These are phyloP conservation scores for Salvelinus sp. DNA, from an alignment of 2,113 vertebrate genomes.

Conservation along the genomic window DNA sequence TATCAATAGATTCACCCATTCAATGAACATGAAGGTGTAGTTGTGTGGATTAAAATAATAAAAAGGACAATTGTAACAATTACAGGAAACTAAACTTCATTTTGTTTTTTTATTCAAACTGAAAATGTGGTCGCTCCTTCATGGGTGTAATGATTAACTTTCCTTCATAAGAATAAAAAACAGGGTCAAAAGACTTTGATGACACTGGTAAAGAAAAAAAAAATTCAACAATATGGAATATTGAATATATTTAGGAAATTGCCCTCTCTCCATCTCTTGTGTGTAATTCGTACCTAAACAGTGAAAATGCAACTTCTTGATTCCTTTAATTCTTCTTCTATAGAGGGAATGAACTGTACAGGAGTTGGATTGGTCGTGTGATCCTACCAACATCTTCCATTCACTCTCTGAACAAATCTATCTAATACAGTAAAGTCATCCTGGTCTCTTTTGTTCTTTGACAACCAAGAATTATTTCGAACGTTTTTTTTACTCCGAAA, in stretches of 20 bases:
- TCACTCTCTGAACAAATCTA: slow-evolving; percentile 60
- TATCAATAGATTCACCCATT: slow-evolving; percentile 62
- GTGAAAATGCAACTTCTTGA: neutral
- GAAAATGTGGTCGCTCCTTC: slow-evolving; percentile 43
- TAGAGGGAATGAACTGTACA: neutral
- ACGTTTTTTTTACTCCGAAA: slow-evolving; percentile 36
- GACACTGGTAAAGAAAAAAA: slow-evolving; percentile 71
- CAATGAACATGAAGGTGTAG: slow-evolving; percentile 60
- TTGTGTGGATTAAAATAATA: slow-evolving; percentile 73
- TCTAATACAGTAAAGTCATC: slow-evolving; percentile 49
- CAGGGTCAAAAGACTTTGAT: slow-evolving; percentile 53
- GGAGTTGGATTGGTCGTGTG: neutral
- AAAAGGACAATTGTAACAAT: slow-evolving; percentile 64
- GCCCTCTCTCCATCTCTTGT: slow-evolving; percentile 42
- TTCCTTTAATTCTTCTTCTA: neutral
- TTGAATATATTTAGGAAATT: slow-evolving; percentile 67
- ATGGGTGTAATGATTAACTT: slow-evolving; percentile 43
- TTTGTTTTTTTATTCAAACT: slow-evolving; percentile 31
- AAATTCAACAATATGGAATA: slow-evolving; percentile 65
- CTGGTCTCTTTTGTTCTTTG: slow-evolving; percentile 42
- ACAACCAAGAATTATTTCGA: slow-evolving; percentile 65
- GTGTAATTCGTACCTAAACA: slow-evolving; percentile 27
- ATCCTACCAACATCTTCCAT: slow-evolving; percentile 44
- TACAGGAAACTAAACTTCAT: slow-evolving; percentile 52
- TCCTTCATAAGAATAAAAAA: slow-evolving; percentile 62